These are phyloP conservation scores for Brienomyrus brachyistius DNA, from an alignment of 2,113 vertebrate genomes.

Conservation along the genomic window DNA sequence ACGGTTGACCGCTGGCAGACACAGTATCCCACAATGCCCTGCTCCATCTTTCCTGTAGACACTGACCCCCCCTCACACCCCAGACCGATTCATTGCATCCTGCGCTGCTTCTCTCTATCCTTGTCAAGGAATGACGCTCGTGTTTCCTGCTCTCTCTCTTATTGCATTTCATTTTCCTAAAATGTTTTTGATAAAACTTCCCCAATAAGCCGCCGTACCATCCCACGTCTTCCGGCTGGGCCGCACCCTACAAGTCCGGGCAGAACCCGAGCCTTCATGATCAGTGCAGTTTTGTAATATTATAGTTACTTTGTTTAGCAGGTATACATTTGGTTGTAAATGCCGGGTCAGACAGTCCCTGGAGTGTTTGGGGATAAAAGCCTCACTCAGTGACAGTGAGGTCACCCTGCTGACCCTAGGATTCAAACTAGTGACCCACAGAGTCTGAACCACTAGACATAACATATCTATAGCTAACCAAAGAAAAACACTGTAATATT, in stretches of 20 bases:
- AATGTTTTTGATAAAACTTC: neutral
- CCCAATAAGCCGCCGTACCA: neutral
- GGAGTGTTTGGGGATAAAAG: neutral
- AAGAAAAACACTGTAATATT: neutral
- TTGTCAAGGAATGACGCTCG: too few relatives aligned
- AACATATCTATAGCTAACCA: neutral
- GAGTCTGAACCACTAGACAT: neutral
- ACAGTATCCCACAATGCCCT: conserved; percentile 3
- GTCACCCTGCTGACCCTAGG: neutral
- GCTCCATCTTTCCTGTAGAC: neutral
- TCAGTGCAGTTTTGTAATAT: neutral
- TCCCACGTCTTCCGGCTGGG: neutral
- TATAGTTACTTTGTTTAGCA: neutral
- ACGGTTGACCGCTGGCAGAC: conserved; percentile 1
- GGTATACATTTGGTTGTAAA: neutral
- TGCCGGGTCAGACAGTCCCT: neutral
- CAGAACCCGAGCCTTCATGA: neutral
- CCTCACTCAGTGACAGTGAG: neutral
- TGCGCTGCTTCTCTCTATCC: neutral
- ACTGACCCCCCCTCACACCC: neutral
- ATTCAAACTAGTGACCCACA: neutral
- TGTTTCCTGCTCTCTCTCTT: neutral
- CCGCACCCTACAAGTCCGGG: neutral
- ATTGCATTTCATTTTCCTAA: neutral
- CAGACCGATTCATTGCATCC: neutral